These are phyloP conservation scores for Choristoneura rosaceana DNA, from an alignment of 2,888 invertebrate species.

Conservation along the genomic window DNA sequence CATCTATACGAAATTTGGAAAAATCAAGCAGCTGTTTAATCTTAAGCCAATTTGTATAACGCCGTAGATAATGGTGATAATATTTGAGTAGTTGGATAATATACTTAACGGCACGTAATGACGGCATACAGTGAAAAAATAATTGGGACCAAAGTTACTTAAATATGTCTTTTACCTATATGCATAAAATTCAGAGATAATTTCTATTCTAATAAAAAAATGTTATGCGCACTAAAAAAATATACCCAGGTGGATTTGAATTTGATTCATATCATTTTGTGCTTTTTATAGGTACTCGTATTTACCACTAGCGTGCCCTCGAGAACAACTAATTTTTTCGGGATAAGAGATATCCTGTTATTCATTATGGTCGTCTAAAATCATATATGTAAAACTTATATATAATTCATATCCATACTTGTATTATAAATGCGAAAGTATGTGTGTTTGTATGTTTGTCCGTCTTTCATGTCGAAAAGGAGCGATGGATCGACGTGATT, in stretches of 20 bases:
- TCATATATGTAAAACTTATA: too few relatives aligned
- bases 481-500: too few relatives aligned
- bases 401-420: too few relatives aligned
- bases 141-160: neutral
- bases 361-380: too few relatives aligned
- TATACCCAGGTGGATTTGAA: neutral
- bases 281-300: too few relatives aligned
- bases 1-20: conserved; percentile 8
- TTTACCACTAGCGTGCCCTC: too few relatives aligned
- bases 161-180: neutral
- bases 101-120: neutral
- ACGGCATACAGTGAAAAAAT: conserved; percentile 9
- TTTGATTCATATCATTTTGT: neutral
- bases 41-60: conserved; percentile 28
- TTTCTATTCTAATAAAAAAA: neutral
- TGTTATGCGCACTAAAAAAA: neutral
- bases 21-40: conserved; percentile 38
- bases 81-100: conserved; percentile 25
- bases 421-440: too few relatives aligned
- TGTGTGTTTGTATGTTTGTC: too few relatives aligned
- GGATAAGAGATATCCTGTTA: too few relatives aligned
- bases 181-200: neutral
- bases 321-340: too few relatives aligned
- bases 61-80: conserved; percentile 19
- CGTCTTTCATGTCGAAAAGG: too few relatives aligned